Conservation (phyloP, 2,113 vertebrate species). For the Neogale vison region DNA sequence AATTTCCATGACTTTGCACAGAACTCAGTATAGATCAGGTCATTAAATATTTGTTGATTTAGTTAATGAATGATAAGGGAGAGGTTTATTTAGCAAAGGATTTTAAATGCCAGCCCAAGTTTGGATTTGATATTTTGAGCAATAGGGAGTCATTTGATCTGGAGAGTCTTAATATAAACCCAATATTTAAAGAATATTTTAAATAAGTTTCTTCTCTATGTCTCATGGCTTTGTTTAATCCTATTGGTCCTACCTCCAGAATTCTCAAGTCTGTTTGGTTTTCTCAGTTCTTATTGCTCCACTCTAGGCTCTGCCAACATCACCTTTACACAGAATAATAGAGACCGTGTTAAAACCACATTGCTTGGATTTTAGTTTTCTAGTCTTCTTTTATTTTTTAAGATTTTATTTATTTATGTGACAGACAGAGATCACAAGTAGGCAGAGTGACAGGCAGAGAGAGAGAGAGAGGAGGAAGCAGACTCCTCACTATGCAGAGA, state of each 20-base stretch:
- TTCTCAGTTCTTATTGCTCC: background rate
- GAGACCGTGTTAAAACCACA: background rate
- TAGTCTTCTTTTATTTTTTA: background rate
- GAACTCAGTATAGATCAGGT: background rate
- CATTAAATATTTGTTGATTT: background rate
- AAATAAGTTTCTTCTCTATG: background rate
- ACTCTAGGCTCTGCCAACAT: background rate
- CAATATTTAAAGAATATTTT: background rate
- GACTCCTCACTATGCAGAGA: too few relatives aligned
- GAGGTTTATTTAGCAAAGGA: background rate
- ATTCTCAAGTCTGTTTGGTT: background rate
- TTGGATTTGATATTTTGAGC: background rate
- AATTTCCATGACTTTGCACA: background rate
- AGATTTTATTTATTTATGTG: too few relatives aligned
- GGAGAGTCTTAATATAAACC: background rate
- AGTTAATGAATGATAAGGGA: background rate
- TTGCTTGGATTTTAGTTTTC: background rate
- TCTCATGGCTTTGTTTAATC: background rate
- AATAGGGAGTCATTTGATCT: background rate
- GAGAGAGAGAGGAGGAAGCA: too few relatives aligned
- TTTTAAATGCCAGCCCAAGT: background rate
- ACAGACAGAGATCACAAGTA: too few relatives aligned
- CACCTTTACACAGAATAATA: background rate
- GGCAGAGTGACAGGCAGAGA: too few relatives aligned
- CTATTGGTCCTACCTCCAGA: background rate